Evolutionary conservation across 1,140 invertebrate species (phyloP).

Genomic region (Drosophila kikkawai): DNA sequence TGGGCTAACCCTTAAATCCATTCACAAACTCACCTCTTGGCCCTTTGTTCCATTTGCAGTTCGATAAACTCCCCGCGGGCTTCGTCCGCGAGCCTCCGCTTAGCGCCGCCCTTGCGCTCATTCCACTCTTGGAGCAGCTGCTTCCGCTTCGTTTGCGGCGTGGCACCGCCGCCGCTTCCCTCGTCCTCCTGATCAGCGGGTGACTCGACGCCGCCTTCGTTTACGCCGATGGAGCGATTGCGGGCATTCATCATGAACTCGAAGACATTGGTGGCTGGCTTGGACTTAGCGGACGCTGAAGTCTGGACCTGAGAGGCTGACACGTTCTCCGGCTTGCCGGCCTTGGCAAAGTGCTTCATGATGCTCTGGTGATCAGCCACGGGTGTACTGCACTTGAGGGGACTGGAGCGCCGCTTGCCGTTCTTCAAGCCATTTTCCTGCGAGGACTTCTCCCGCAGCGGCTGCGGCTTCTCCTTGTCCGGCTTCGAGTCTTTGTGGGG

Average conservation of each 20-base stretch:
- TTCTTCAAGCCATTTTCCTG: constrained; percentile 63
- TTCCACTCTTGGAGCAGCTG: constrained; percentile 87
- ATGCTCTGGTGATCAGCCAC: constrained; percentile 48
- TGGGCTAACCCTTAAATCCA: constrained; percentile 1
- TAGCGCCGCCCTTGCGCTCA: constrained; percentile 86
- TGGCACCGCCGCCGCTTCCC: constrained; percentile 79
- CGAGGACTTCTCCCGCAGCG: constrained; percentile 66
- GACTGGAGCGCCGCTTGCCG: constrained; percentile 47
- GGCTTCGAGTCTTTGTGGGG: constrained; percentile 17
- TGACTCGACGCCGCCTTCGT: constrained; percentile 87
- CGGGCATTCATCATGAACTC: constrained; percentile 88
- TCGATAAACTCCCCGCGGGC: constrained; percentile 86
- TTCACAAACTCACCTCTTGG: constrained; percentile 81
- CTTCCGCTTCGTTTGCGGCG: constrained; percentile 85
- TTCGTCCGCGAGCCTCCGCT: constrained; percentile 86
- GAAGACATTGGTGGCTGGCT: constrained; percentile 86
- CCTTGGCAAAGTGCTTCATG: constrained; percentile 61
- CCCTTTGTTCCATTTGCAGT: constrained; percentile 86
- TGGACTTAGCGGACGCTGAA: constrained; percentile 2
- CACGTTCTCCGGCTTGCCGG: constrained; percentile 23
- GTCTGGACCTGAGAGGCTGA: not conserved
- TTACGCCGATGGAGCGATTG: constrained; percentile 87
- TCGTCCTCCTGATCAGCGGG: constrained; percentile 20
- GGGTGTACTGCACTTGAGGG: constrained; percentile 58
- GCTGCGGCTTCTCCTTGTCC: constrained; percentile 49